Evolutionary conservation across 1,140 invertebrate species (phyloP), one percentile per base, ranked within the genome.

Genomic region (Bemisia tabaci): DNA sequence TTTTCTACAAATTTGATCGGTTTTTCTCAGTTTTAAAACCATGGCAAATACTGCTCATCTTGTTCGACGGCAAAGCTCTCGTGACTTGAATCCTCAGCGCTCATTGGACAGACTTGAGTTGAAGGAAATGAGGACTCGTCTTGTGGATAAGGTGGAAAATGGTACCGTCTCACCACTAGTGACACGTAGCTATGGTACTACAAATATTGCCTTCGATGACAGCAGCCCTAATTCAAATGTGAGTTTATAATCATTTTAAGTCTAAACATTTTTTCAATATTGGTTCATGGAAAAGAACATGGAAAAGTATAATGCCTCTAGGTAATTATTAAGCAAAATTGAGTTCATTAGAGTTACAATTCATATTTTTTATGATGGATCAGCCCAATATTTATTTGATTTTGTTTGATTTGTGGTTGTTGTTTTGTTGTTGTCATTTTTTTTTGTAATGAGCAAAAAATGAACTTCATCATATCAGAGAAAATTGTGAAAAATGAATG

Each of bases 41-140:
- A 94, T 94, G 91, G 89, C 91, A 70, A 94, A 94, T 77, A 91
- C 90, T 68, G 90, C 90, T 65, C 91, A 94, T 78, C 80, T 94
- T 71, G 86, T 92, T 69, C 83, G 91, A 59, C 83, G 90, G 65
- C 91, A 93, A 78, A 92, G 90, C 75, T 92, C 90, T 26, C 81
- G 90, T 60, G 90, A 93, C 74, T 78, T 91, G 2, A 87, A 88
- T 70, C 85, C 86, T 1, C 90, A 92, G 74, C 84, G 88, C 60
- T 92, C 89, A 25, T 77, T 92, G 68, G 91, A 93, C 75, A 83
- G 89, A 63, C 81, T 93, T 70, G 92, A 95, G 73, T 84, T 94
- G 79, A 87, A 90, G 72, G 92, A 94, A 74, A 80, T 95, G 75
- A 82, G 88, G 63, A 88, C 89, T 1, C 82, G 90, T 61, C 78